phyloP scores from a whole-genome alignment of 92 coral and sea anemone genomes.

The Palythoa grandiflora region DNA sequence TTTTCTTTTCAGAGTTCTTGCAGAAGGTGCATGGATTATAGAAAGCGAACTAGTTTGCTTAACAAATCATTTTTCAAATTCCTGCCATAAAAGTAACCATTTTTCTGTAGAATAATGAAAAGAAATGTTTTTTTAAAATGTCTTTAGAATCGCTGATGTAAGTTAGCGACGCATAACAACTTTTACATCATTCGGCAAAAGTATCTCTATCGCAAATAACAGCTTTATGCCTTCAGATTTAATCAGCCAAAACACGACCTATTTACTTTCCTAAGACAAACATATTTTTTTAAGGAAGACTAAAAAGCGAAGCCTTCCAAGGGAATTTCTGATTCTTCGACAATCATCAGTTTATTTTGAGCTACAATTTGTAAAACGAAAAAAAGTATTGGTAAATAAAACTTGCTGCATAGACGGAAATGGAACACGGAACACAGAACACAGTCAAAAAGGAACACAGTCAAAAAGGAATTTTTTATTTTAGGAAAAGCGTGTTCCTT shows the following conservation, averaged over 20 bases:
- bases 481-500: conserved; percentile 2
- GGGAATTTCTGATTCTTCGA: background rate
- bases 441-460: background rate
- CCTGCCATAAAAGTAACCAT: too few species aligned
- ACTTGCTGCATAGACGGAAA: background rate
- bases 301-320: background rate
- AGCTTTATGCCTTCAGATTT: background rate
- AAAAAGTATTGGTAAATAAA: background rate
- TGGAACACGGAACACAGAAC: too few species aligned
- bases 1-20: background rate
- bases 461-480: conserved; percentile 6
- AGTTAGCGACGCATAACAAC: conserved; percentile 8
- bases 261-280: background rate
- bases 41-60: too few species aligned
- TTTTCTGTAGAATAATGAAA: background rate
- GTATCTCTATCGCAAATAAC: background rate
- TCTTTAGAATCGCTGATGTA: background rate
- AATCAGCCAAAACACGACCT: background rate
- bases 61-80: too few species aligned
- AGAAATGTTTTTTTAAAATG: background rate
- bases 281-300: background rate
- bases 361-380: background rate
- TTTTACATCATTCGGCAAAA: background rate
- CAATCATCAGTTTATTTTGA: background rate
- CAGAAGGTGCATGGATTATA: too few species aligned